Conservation (phyloP, 2,797 vertebrate genomes). For the Distichodus sexfasciatus region DNA sequence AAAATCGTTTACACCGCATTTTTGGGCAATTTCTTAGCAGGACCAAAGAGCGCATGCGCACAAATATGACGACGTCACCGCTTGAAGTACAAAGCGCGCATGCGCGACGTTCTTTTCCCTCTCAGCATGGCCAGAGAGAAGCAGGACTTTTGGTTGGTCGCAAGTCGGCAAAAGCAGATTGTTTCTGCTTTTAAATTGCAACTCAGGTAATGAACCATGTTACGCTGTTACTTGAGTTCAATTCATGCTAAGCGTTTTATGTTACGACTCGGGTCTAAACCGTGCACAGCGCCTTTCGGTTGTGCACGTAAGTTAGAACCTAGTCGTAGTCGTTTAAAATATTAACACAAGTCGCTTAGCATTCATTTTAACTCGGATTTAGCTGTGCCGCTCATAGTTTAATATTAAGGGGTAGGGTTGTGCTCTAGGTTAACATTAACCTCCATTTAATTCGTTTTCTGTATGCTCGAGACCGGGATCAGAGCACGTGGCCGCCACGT, state of each 20-base stretch:
- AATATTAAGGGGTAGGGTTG: too few species aligned
- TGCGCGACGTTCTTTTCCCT: conserved; percentile 11
- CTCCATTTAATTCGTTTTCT: neutral
- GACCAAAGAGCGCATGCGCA: conserved; percentile 37
- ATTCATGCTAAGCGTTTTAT: too few species aligned
- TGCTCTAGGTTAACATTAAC: too few species aligned
- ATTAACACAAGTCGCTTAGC: too few species aligned
- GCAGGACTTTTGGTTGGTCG: neutral
- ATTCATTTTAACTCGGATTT: too few species aligned
- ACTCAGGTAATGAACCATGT: conserved; percentile 17
- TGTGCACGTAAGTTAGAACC: too few species aligned
- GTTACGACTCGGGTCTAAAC: too few species aligned
- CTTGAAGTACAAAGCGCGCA: conserved; percentile 21
- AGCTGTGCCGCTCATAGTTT: too few species aligned
- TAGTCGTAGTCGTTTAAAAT: too few species aligned
- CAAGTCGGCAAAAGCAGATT: neutral
- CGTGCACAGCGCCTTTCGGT: too few species aligned
- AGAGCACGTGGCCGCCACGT: neutral
- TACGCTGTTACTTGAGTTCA: neutral
- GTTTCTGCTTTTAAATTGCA: neutral
- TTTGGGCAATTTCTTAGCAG: too few species aligned
- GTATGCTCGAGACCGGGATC: neutral
- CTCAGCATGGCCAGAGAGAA: neutral
- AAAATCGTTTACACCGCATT: too few species aligned
- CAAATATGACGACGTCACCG: neutral